Evolutionary conservation across 2,888 invertebrate genomes (phyloP), one percentile per base, ranked within the genome.

Genomic region (Drosophila mulleri): DNA sequence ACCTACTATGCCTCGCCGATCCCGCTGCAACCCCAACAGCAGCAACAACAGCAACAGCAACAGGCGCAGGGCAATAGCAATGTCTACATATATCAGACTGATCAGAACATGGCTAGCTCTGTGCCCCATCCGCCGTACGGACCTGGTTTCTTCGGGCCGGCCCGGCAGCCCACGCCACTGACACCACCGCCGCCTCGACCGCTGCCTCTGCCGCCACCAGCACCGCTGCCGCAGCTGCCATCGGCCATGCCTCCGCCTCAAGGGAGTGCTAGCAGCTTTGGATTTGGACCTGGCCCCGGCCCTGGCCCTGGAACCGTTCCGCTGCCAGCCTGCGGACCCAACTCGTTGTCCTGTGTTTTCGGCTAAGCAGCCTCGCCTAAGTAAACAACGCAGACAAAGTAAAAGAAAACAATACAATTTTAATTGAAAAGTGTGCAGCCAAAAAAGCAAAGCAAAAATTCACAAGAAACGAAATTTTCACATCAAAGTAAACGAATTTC

Each of bases 361-460:
- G 82, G 80, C 66, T 78, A 80, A 88, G 71, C 67, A 83, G 81
- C 57, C 67, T 60, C 54, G 73, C 89, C 92, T 90, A 92, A 92
- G 88, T 92, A 92, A 92, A 92, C 92, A 92, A 44, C 71, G 57
- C 70, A 73, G 73, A 88, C 85, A 90, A 83, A 90, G 91, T 91
- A 91, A 92, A 92, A 91, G 92, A 92, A 92, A 92, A 92, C 92
- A 92, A 92, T 92, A 91, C 92, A 91, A 90, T 92, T 92, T 92
- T 93, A 92, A 93, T 92, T 92, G 93, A 91, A 93, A 92, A 92
- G 75, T 67, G 62, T 68, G 62, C 71, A 72, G 70, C 65, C 65
- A 74, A 59, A 75, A 76, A 72, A 74, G 32, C 44, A 65, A 62
- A 16, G 7, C 39, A 48, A 72, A 74, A 70, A 70, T 45, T 54